Conservation (phyloP, 2,888 invertebrate species). For the Dysmachus trigonus region DNA sequence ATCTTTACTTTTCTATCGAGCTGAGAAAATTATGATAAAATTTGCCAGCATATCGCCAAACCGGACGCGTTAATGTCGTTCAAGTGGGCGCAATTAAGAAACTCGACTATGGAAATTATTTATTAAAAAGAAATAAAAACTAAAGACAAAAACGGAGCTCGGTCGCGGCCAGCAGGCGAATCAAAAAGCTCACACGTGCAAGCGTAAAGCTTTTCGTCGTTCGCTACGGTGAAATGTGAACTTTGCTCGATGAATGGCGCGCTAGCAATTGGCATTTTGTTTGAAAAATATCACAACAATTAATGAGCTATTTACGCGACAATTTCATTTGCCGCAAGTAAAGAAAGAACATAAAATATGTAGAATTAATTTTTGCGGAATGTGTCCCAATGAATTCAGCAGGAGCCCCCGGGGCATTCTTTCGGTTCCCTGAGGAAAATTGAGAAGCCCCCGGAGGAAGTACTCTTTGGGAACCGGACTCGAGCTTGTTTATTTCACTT, state of each 20-base stretch:
- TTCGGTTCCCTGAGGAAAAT: neutral
- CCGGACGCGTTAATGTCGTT: neutral
- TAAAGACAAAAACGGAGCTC: neutral
- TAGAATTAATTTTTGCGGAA: neutral
- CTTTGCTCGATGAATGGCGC: neutral
- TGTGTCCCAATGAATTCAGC: neutral
- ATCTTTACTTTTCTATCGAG: neutral
- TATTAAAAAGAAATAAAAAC: neutral
- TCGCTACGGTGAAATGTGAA: neutral
- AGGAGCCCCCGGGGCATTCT: neutral
- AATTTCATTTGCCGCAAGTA: neutral
- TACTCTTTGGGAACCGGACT: neutral
- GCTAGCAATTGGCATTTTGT: neutral
- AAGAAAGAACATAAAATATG: too few relatives aligned
- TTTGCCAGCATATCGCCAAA: neutral
- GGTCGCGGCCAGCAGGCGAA: neutral
- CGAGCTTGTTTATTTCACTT: neutral
- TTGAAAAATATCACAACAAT: neutral
- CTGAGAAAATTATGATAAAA: neutral
- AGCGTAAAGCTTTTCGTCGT: neutral
- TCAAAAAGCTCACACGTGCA: neutral
- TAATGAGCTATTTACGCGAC: neutral
- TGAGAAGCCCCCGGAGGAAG: neutral
- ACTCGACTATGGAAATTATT: neutral
- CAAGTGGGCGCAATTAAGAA: neutral